Percentiles rank a stretch among this genome's conserved stretches.
These are phyloP conservation scores for Pseudomyrmex dendroicus DNA, from an alignment of 1,140 invertebrate genomes.

Conservation along the genomic window DNA sequence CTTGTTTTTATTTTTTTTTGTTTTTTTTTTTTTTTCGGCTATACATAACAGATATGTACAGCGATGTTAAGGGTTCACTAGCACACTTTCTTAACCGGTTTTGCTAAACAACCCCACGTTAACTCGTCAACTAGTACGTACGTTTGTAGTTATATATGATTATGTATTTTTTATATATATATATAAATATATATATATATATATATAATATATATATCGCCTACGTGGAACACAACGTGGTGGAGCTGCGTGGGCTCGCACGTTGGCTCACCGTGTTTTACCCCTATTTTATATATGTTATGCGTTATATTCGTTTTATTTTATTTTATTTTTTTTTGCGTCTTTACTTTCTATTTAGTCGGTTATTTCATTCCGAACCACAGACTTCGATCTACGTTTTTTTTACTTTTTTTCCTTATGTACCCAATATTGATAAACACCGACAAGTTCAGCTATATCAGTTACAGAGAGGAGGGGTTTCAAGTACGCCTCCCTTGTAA, in stretches of 20 bases:
- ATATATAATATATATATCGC: constrained; percentile 62
- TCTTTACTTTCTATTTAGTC: constrained; percentile 74
- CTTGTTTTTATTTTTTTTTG: too few relatives aligned
- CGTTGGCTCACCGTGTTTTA: constrained; percentile 77
- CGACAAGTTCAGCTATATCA: constrained; percentile 66
- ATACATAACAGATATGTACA: constrained; percentile 74
- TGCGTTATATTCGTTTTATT: constrained; percentile 63
- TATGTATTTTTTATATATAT: constrained; percentile 77
- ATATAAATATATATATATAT: constrained; percentile 54
- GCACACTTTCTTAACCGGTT: constrained; percentile 64
- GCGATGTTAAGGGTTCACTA: constrained; percentile 64
- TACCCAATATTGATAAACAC: constrained; percentile 71
- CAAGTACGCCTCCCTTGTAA: constrained; percentile 30
- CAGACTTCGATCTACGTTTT: constrained; percentile 60
- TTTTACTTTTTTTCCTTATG: constrained; percentile 57
- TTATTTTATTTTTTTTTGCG: constrained; percentile 19
- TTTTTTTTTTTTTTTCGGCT: constrained; percentile 23
- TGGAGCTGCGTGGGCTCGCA: constrained; percentile 81
- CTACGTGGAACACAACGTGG: constrained; percentile 83
- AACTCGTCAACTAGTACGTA: constrained; percentile 74
- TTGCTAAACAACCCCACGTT: constrained; percentile 56
- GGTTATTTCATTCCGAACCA: constrained; percentile 68
- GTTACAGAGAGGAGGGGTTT: constrained; percentile 65
- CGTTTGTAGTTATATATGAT: constrained; percentile 79
- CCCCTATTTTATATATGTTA: constrained; percentile 71